Base-by-base conservation (phyloP, 2,888 invertebrate species). In the Aromia moschata region DNA sequence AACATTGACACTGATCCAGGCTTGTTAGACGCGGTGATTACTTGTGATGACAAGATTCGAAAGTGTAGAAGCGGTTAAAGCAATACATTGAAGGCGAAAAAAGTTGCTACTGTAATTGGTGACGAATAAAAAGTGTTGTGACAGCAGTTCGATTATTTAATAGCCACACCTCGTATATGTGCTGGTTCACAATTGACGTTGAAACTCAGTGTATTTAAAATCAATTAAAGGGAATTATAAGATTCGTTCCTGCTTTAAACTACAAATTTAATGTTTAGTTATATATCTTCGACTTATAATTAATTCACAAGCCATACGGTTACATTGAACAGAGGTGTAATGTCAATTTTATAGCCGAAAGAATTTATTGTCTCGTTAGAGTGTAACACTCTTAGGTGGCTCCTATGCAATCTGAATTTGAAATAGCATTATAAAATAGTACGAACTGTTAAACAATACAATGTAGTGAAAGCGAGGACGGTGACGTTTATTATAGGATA, bases 341-440 rank as follows among this genome's bases (percentile, higher is more conserved):
- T 65, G 65, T 53, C 64, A 56, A 54, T 69, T 67, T 69, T 64
- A 67, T 65, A 52, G 60, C 36, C 20, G 52, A 59, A 62, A 69
- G 62, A 65, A 69, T 69, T 69, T 69, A 69, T 67, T 62, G 65
- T 67, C 59, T 60, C 58, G 62, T 62, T 58, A 43, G 59, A 65
- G 56, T 49, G 52, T 53, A 56, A 63, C 49, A 60, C 53, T 59
- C 45, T 46, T 43, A 41, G 52, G 56, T 53, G 56, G 62, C 59
- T 58, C 45, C 62, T 64, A 69, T 65, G 69, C 67, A 65, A 64
- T 65, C 65, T 62, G 69, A 67, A 69, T 69, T 64, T 67, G 60
- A 67, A 69, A 62, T 64, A 43, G 61, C 62, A 59, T 59, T 65
- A 65, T 69, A 61, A 67, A 64, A 66, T 64, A 58, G 60, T 54